Base-by-base conservation (phyloP, 2,797 vertebrate genomes). In the Eupleurogrammus muticus region DNA sequence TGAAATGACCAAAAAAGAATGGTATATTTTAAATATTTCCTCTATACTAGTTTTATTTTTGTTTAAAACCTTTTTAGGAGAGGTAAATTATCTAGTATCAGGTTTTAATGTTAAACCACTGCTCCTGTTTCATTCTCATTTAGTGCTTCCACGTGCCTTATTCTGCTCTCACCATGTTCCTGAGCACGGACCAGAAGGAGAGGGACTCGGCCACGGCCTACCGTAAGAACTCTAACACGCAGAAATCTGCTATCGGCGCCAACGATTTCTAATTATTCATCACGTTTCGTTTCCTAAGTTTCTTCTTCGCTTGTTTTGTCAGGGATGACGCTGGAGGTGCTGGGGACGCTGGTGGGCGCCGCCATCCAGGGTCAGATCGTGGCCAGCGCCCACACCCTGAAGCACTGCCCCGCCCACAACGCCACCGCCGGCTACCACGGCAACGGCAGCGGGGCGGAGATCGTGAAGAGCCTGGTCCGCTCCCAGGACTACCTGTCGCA, bases 61-160 rank as follows among this genome's bases (percentile, higher is more conserved):
- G 2, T 60, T 34, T 13, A 5, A 8, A n/a, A n/a, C n/a, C n/a
- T n/a, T n/a, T n/a, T n/a, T n/a, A n/a, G n/a, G n/a, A n/a, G n/a
- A n/a, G n/a, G n/a, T n/a, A n/a, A n/a, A n/a, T n/a, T n/a, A n/a
- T n/a, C n/a, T n/a, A n/a, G n/a, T n/a, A n/a, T n/a, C n/a, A n/a
- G n/a, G n/a, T n/a, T n/a, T n/a, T n/a, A n/a, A n/a, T n/a, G n/a
- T n/a, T n/a, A n/a, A n/a, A n/a, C n/a, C n/a, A n/a, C 16, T 67
- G 32, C 12, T 73, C 59, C 69, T 11, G 42, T 79, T n/a, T n/a
- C n/a, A n/a, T n/a, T n/a, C n/a, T n/a, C n/a, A n/a, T n/a, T 4
- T 61, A 99, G 98, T 95, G 96, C 79, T 98, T 96, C 87, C 97
- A 99, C 14, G 98, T 99, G 62, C 96, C 97, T 56, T 99, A 99